phyloP scores from a whole-genome alignment of 2,797 vertebrate genomes.

The Bothrops alternatus region DNA sequence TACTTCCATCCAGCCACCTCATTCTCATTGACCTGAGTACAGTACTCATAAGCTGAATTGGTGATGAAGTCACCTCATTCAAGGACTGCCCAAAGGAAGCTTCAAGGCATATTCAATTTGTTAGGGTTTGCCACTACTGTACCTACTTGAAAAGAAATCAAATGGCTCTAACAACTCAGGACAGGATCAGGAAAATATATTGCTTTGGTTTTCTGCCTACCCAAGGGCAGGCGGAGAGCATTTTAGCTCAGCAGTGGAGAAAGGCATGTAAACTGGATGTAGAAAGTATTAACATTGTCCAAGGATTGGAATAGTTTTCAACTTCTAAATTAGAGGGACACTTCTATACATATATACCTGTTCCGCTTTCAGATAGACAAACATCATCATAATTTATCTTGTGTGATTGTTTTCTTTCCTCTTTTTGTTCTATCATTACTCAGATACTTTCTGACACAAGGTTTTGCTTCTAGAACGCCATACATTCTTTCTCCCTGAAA shows the following conservation, averaged over 20 bases:
- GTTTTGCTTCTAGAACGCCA: background rate
- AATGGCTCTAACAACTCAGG: background rate
- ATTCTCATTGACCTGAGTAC: background rate
- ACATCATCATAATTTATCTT: background rate
- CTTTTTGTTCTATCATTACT: background rate
- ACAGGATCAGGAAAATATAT: background rate
- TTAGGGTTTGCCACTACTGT: background rate
- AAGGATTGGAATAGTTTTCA: background rate
- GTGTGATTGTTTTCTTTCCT: background rate
- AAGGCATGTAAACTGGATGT: background rate
- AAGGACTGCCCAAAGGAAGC: background rate
- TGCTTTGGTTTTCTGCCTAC: background rate
- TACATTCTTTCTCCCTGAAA: background rate
- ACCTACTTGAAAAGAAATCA: background rate
- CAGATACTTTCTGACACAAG: background rate
- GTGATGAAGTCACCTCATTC: background rate
- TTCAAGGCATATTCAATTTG: background rate
- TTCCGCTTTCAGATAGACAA: background rate
- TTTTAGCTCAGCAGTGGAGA: background rate
- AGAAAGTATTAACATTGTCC: background rate
- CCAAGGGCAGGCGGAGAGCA: background rate
- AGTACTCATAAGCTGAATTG: background rate
- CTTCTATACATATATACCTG: background rate
- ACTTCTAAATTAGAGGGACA: background rate
- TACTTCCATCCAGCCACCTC: too few relatives aligned